Evolutionary conservation across 2,888 invertebrate genomes (phyloP), one percentile per base, ranked within the genome.

Genomic region (Mesodorylaimus sp.): DNA sequence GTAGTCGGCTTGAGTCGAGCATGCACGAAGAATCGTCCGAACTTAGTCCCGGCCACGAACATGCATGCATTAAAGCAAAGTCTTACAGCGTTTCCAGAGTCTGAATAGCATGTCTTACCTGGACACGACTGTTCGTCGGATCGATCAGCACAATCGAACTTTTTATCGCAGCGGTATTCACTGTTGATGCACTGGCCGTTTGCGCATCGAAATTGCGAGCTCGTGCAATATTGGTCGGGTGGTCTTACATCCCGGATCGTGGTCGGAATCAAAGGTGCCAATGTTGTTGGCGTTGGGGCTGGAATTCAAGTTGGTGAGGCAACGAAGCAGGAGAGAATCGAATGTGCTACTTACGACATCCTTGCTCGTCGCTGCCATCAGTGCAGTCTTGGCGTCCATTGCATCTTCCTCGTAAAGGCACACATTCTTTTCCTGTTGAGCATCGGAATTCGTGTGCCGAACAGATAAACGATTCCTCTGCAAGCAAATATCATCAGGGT

Each of bases 401-500:
- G 36, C 51, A 51, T 2, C 41, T 3, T 3, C 21, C 19, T 7
- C 10, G 7, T 2, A 3, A 2, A 2, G 19, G 47, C 23, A 51
- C 19, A 24, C 51, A 51, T 3, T 19, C 3, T n/a, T n/a, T n/a
- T 2, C 37, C 46, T 10, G n/a, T 10, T 16, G 23, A 5, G n/a
- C 48, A 45, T 3, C n/a, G 32, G n/a, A 37, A 39, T 10, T 46
- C 19, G 16, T 23, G n/a, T 13, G 13, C 5, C 26, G 45, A 21
- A 25, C 45, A 45, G n/a, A 36, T 10, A 36, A 10, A n/a, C 10
- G 36, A 36, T 10, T 36, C 36, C n/a, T 36, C n/a, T n/a, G 10
- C 10, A 36, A 13, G 36, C n/a, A 59, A 64, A 60, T 60, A 69
- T 67, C 76, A 62, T 89, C 91, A n/a, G n/a, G n/a, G n/a, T n/a